Base-by-base conservation (phyloP, 1,140 invertebrate species). In the Ericerus pela region DNA sequence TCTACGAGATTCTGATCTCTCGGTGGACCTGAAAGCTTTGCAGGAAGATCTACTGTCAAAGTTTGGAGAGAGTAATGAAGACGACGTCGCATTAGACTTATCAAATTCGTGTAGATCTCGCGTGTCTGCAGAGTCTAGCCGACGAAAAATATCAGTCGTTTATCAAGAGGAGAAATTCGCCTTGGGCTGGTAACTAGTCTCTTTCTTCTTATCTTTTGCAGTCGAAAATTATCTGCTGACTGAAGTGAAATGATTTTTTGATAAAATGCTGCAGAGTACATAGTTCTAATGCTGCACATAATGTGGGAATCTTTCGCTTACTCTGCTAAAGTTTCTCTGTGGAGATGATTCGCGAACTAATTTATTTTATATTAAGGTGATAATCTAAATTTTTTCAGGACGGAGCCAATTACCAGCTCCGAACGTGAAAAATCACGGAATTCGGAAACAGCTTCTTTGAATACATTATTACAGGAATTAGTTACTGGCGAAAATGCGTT, bases 131-230 rank as follows among this genome's bases (percentile, higher is more conserved):
- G 59, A 59, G 41, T 28, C 56, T 8, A 51, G 55, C 5, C 60
- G 57, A 58, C 61, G 65, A 31, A 66, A 66, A 65, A 73, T 78
- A 1, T 85, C 81, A 14, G 73, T 84, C 36, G 81, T 82, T 4
- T 85, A 84, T 64, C 82, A 84, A 72, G 82, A 86, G 67, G 82
- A 86, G 67, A 79, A 79, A 63, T 84, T 84, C 69, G 79, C 76
- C 3, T 67, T 74, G 31, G 51, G 54, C 5, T 38, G 54, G 58
- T 59, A 59, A n/a, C n/a, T n/a, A n/a, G n/a, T n/a, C n/a, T n/a
- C n/a, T n/a, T n/a, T n/a, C n/a, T n/a, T n/a, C n/a, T n/a, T n/a
- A n/a, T n/a, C n/a, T n/a, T n/a, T n/a, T n/a, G n/a, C n/a, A n/a
- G n/a, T n/a, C n/a, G n/a, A n/a, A n/a, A n/a, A n/a, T n/a, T n/a